These are phyloP conservation scores for Sitobion miscanthi DNA, from an alignment of 1,140 invertebrate species.

Conservation along the genomic window DNA sequence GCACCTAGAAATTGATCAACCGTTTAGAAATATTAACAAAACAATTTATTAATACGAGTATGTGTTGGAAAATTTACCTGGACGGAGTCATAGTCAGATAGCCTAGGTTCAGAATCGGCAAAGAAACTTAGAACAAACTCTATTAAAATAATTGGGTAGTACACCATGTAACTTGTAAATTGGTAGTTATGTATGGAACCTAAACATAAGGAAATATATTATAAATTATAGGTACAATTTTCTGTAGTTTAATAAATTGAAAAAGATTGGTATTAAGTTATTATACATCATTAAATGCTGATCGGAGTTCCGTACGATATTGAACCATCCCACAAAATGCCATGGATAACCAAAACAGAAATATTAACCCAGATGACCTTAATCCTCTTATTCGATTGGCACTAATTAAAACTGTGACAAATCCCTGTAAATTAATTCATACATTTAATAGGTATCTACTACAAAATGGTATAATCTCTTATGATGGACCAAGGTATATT, in stretches of 20 bases:
- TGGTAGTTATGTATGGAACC: conserved; percentile 63
- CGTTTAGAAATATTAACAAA: not conserved
- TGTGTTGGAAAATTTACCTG: conserved; percentile 66
- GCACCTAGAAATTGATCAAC: conserved; percentile 68
- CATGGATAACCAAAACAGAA: conserved; percentile 86
- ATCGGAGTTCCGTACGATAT: conserved; percentile 73
- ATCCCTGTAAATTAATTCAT: conserved; percentile 65
- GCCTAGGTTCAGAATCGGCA: conserved; percentile 74
- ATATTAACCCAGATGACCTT: conserved; percentile 85
- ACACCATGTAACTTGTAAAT: conserved; percentile 81
- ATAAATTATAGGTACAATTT: not conserved
- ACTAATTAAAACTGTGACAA: conserved; percentile 73
- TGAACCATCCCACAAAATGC: conserved; percentile 74
- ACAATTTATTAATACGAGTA: not conserved
- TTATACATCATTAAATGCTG: conserved; percentile 58
- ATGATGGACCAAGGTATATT: too few relatives aligned
- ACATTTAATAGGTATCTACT: not conserved
- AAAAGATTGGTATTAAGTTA: not conserved
- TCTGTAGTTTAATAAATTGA: not conserved
- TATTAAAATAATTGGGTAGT: conserved; percentile 75
- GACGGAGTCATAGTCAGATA: conserved; percentile 72
- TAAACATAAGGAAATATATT: conserved; percentile 8
- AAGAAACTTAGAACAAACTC: conserved; percentile 84
- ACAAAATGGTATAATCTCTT: too few relatives aligned
- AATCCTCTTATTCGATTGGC: conserved; percentile 84